Conservation (phyloP, 2,113 vertebrate species). For the Diglossa brunneiventris region DNA sequence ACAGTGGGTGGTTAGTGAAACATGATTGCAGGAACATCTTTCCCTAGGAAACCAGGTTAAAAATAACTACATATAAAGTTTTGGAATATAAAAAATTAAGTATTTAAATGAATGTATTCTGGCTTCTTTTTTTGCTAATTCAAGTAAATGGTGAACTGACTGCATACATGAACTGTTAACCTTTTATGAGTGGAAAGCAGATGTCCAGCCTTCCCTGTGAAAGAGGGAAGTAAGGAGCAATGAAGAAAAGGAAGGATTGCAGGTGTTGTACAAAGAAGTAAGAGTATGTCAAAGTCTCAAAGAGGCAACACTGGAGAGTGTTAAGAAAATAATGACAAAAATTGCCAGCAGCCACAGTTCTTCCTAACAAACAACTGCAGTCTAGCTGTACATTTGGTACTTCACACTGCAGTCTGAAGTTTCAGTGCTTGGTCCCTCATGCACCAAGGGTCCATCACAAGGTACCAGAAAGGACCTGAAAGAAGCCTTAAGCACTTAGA, state of each 20-base stretch:
- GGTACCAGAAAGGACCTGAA: not conserved
- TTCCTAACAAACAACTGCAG: not conserved
- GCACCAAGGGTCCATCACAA: not conserved
- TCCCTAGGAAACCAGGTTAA: slow-evolving; percentile 41
- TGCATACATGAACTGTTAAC: not conserved
- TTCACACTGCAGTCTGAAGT: not conserved
- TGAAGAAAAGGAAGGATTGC: not conserved
- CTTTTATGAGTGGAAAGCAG: not conserved
- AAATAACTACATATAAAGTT: slow-evolving; percentile 12
- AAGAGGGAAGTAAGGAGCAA: not conserved
- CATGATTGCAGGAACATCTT: slow-evolving; percentile 29
- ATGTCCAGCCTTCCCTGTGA: not conserved
- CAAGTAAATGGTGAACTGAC: not conserved
- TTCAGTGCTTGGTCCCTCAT: not conserved
- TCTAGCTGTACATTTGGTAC: not conserved
- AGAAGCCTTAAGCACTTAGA: not conserved
- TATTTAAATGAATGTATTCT: slow-evolving; percentile 18
- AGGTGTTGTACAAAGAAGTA: not conserved
- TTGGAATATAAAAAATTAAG: not conserved
- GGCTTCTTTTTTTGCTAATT: slow-evolving; percentile 3
- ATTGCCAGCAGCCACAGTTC: not conserved
- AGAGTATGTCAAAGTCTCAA: not conserved
- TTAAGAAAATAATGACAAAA: not conserved
- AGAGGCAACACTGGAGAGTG: not conserved
- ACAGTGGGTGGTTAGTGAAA: slow-evolving; percentile 41